Base-by-base conservation (phyloP, 2,888 invertebrate species). In the Mantis religiosa region DNA sequence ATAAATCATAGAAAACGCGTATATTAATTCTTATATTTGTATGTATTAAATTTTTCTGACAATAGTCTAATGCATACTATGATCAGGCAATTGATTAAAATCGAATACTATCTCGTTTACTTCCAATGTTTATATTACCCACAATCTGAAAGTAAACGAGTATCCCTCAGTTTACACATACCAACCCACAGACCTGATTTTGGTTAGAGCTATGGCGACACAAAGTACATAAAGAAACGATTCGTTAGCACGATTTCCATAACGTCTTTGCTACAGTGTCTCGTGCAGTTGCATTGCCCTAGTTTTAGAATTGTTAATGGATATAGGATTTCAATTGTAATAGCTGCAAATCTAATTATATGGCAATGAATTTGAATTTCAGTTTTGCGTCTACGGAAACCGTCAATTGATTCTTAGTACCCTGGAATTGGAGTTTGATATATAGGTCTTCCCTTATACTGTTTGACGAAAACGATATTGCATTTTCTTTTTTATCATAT, bases 401-500 rank as follows among this genome's bases (percentile, higher is more conserved):
- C 54, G 54, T 71, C 54, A 71, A 71, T 71, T 71, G 54, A 71
- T 71, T 71, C 54, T 71, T 71, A 71, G 54, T 71, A 4, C 20
- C 20, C 25, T 87, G 28, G 82, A 87, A 82, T 87, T 87, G 81
- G 41, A 34, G 82, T 82, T 82, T 89, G 89, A 89, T 83, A 88
- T 82, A 89, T 89, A 83, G 89, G 82, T 82, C 82, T 89, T 85
- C 85, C 28, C 27, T 34, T 88, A 30, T 85, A 87, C 87, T 83
- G 84, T 84, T 85, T 89, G 87, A 87, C 85, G 89, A 86, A 86
- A 89, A 85, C 82, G 86, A 88, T 71, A 89, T 89, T 89, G 89
- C 88, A 54, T 89, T 89, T 88, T 71, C 54, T 87, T 84, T 89
- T 82, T 87, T 34, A 87, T 82, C 34, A 34, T 82, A 89, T 83